These are phyloP conservation scores for Linepithema humile DNA, from an alignment of 1,140 invertebrate genomes.

Conservation along the genomic window DNA sequence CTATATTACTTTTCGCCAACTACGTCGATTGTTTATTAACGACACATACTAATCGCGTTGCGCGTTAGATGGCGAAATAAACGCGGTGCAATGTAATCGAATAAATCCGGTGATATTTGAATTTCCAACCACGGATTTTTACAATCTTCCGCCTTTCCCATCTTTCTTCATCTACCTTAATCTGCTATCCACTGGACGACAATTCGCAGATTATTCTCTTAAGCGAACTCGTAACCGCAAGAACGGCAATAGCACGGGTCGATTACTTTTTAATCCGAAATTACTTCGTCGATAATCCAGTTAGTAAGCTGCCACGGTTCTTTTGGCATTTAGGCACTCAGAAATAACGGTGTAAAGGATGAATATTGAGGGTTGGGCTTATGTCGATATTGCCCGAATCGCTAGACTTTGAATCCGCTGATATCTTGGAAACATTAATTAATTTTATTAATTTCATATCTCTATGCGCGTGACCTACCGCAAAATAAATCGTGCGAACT, in stretches of 20 bases:
- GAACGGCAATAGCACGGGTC: slow-evolving; percentile 22
- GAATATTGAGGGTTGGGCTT: neutral
- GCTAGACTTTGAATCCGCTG: neutral
- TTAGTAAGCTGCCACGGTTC: slow-evolving; percentile 57
- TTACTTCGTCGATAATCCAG: slow-evolving; percentile 66
- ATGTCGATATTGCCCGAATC: neutral
- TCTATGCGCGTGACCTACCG: neutral
- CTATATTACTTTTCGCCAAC: neutral
- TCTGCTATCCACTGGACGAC: slow-evolving; percentile 20
- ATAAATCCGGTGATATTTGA: slow-evolving; percentile 2
- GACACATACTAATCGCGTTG: neutral
- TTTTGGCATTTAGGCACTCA: slow-evolving; percentile 27
- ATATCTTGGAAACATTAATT: slow-evolving; percentile 10
- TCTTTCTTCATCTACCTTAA: slow-evolving; percentile 56
- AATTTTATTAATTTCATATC: slow-evolving; percentile 8
- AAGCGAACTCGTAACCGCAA: slow-evolving; percentile 1
- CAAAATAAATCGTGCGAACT: neutral
- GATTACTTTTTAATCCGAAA: slow-evolving; percentile 72
- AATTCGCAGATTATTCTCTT: slow-evolving; percentile 29
- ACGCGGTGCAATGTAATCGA: neutral
- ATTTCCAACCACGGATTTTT: neutral
- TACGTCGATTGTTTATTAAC: neutral
- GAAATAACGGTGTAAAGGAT: slow-evolving; percentile 14
- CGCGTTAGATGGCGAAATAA: neutral
- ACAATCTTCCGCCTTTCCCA: slow-evolving; percentile 20